Percentiles rank a stretch among this genome's conserved stretches.
Evolutionary conservation across 1,140 invertebrate species (phyloP).

Genomic region (Sitophilus oryzae): DNA sequence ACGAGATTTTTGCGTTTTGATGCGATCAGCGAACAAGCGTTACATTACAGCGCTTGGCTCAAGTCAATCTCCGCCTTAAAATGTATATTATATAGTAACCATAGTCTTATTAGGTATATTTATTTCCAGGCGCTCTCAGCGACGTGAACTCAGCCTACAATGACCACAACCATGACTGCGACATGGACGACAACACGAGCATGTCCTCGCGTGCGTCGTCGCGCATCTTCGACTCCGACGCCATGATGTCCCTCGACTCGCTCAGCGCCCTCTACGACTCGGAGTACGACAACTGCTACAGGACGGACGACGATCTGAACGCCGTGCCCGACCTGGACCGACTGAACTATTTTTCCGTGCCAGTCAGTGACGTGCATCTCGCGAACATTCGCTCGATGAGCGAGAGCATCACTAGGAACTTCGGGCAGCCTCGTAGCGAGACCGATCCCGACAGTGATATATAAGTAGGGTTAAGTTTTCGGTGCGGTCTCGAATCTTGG

Average conservation of each 20-base stretch:
- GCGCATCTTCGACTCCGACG: constrained; percentile 67
- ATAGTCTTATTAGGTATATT: too few relatives aligned
- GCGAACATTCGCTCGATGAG: constrained; percentile 70
- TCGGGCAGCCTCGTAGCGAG: constrained; percentile 60
- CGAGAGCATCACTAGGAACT: constrained; percentile 67
- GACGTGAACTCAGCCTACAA: constrained; percentile 80
- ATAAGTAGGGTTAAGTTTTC: constrained; percentile 27
- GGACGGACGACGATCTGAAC: constrained; percentile 45
- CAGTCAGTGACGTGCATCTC: constrained; percentile 63
- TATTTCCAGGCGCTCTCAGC: constrained; percentile 59
- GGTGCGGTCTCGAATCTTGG: background rate
- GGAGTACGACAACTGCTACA: constrained; percentile 65
- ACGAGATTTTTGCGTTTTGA: too few relatives aligned
- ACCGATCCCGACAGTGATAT: constrained; percentile 61
- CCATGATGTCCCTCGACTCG: constrained; percentile 69
- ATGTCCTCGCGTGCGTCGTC: constrained; percentile 73
- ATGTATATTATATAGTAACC: too few relatives aligned
- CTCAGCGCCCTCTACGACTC: constrained; percentile 78
- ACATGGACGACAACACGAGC: constrained; percentile 70
- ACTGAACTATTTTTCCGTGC: constrained; percentile 44
- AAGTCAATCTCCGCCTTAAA: too few relatives aligned
- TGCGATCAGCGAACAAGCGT: too few relatives aligned
- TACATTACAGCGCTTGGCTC: too few relatives aligned
- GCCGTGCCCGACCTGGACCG: constrained; percentile 41
- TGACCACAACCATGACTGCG: constrained; percentile 66